phyloP scores from a whole-genome alignment of 2,113 vertebrate species.

The Nothobranchius furzeri region DNA sequence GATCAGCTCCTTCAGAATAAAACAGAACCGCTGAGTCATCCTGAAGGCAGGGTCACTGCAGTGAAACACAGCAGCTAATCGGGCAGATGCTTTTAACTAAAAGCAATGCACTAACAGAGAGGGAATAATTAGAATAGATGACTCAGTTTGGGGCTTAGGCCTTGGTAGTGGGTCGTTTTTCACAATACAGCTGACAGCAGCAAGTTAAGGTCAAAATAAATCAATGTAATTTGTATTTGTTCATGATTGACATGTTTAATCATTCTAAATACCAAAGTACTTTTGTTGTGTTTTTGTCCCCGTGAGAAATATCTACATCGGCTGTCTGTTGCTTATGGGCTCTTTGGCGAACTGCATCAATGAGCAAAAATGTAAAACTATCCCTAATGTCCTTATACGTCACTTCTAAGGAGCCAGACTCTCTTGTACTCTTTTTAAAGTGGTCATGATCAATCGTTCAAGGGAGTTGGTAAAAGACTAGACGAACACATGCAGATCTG shows the following conservation, averaged over 20 bases:
- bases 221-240: slow-evolving; percentile 5
- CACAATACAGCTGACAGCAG: slow-evolving; percentile 8
- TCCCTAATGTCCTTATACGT: background rate
- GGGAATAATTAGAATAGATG: slow-evolving; percentile 5
- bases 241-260: slow-evolving; percentile 9
- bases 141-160: background rate
- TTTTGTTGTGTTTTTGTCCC: background rate
- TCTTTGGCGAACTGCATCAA: background rate
- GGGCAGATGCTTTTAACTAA: slow-evolving; percentile 18
- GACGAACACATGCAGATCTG: background rate
- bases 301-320: background rate
- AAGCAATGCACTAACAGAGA: slow-evolving; percentile 6
- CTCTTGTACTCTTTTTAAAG: too few relatives aligned
- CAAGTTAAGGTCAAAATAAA: slow-evolving; percentile 29
- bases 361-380: background rate
- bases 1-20: slow-evolving; percentile 88
- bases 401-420: background rate
- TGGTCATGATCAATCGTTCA: background rate
- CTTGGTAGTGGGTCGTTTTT: slow-evolving; percentile 3
- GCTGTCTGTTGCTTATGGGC: background rate
- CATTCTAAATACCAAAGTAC: background rate
- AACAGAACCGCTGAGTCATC: slow-evolving; percentile 3
- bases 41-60: background rate
- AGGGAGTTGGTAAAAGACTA: background rate
- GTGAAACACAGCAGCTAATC: slow-evolving; percentile 1